Conservation (phyloP, 2,113 vertebrate genomes). For the Hystrix cristata region DNA sequence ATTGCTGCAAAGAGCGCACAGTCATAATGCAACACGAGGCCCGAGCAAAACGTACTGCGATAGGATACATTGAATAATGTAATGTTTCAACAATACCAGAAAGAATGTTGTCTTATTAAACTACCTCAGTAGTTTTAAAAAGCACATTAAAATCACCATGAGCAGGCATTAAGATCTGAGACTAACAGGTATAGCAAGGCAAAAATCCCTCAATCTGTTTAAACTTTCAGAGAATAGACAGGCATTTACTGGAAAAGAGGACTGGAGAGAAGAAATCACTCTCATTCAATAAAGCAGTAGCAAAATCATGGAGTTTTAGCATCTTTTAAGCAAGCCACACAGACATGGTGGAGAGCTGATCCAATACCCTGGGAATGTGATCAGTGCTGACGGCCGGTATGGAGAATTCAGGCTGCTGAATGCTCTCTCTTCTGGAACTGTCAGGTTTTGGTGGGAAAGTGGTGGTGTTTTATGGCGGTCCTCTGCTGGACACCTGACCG, state of each 20-base stretch:
- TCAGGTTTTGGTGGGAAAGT: neutral
- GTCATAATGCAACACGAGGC: conserved; percentile 62
- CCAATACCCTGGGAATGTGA: neutral
- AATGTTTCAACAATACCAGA: conserved; percentile 73
- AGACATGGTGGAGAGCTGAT: neutral
- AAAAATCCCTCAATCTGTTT: conserved; percentile 62
- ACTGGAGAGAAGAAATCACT: conserved; percentile 32
- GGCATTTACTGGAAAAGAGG: conserved; percentile 61
- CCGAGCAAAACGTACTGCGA: conserved; percentile 67
- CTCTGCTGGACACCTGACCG: neutral
- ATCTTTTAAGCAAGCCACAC: neutral
- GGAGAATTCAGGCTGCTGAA: conserved; percentile 5
- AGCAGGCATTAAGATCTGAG: conserved; percentile 66
- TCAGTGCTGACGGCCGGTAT: neutral
- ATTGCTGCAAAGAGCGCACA: conserved; percentile 64
- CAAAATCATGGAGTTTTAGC: neutral
- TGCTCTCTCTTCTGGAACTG: neutral
- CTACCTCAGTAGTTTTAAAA: conserved; percentile 71
- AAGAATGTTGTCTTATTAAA: conserved; percentile 75
- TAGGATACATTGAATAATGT: conserved; percentile 76
- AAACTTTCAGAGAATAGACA: conserved; percentile 60
- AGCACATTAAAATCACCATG: conserved; percentile 57
- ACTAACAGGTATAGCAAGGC: conserved; percentile 59
- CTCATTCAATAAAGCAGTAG: neutral
- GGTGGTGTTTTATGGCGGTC: neutral